Conservation (phyloP, 2,797 vertebrate species). For the Nyctalus aviator region DNA sequence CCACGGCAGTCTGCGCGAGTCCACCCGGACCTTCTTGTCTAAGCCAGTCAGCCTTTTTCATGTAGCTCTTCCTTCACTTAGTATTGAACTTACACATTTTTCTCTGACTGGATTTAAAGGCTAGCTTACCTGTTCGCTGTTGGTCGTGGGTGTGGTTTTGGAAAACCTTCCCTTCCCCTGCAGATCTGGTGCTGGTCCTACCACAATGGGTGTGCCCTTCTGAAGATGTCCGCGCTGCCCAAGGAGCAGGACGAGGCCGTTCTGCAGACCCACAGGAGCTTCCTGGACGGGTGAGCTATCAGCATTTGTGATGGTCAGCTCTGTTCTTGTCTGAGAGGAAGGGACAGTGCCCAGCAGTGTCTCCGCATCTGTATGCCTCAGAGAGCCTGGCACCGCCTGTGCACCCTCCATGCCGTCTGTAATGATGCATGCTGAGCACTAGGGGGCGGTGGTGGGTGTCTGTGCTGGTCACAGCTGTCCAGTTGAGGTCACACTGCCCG, state of each 20-base stretch:
- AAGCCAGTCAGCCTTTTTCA: neutral
- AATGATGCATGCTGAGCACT: neutral
- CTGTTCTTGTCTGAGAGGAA: neutral
- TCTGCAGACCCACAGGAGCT: conserved; percentile 88
- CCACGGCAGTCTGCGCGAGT: neutral
- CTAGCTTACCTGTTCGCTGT: neutral
- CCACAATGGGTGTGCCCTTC: conserved; percentile 91
- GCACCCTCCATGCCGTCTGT: neutral
- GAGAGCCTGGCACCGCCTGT: neutral
- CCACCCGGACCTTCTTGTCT: neutral
- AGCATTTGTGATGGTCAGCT: conserved; percentile 63
- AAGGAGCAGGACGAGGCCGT: conserved; percentile 90
- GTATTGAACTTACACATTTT: neutral
- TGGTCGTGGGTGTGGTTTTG: neutral
- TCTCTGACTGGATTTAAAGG: neutral
- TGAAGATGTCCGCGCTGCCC: conserved; percentile 91
- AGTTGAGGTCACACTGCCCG: neutral
- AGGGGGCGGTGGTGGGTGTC: neutral
- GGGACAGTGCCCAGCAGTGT: neutral
- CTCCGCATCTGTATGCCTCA: neutral
- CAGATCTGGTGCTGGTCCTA: conserved; percentile 96
- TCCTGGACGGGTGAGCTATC: conserved; percentile 90
- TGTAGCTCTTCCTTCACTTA: neutral
- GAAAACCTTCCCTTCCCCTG: conserved; percentile 73
- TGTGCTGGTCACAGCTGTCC: neutral